phyloP scores from a whole-genome alignment of 2,113 vertebrate genomes.

The Noctilio leporinus region DNA sequence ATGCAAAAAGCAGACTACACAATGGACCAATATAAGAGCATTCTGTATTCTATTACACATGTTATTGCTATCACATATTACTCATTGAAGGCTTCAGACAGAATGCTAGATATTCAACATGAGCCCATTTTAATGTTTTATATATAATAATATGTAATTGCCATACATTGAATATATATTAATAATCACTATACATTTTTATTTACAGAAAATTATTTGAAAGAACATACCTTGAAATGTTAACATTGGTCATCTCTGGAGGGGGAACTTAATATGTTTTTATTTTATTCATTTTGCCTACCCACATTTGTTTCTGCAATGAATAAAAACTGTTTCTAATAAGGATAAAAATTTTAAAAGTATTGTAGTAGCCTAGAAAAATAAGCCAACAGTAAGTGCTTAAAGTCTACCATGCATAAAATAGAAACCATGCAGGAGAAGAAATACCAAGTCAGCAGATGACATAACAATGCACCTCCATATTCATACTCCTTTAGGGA shows the following conservation, averaged over 20 bases:
- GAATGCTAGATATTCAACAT: background rate
- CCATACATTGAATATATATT: background rate
- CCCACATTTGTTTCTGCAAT: background rate
- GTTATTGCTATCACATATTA: background rate
- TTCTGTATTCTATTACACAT: background rate
- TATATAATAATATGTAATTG: background rate
- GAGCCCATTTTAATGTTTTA: background rate
- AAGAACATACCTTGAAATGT: background rate
- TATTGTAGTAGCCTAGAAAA: background rate
- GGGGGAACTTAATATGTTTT: background rate
- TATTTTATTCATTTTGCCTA: slow-evolving; percentile 18
- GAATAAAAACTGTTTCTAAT: background rate
- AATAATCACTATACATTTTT: background rate
- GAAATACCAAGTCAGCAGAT: background rate
- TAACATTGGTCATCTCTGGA: background rate
- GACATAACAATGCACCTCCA: background rate
- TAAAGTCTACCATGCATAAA: background rate
- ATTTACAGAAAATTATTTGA: background rate
- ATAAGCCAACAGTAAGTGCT: background rate
- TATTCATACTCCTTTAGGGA: background rate
- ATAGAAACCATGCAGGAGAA: background rate
- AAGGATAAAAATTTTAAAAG: background rate
- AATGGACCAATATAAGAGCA: background rate
- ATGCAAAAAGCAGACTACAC: background rate
- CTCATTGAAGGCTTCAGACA: background rate